Conservation (phyloP, 2,888 invertebrate species). For the Tenthredo amoena region DNA sequence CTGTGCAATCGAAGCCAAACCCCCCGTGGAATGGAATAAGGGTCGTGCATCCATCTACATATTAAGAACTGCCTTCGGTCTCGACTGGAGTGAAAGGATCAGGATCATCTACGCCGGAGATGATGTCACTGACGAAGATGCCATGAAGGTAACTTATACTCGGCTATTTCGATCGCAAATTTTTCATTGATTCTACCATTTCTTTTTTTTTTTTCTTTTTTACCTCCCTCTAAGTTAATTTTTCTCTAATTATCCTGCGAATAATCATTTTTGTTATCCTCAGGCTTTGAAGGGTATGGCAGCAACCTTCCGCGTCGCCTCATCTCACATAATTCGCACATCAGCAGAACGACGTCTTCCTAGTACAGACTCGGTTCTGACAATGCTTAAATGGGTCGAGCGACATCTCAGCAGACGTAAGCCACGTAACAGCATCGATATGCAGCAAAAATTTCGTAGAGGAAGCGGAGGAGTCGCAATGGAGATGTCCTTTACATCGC, state of each 20-base stretch:
- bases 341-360: conserved; percentile 93
- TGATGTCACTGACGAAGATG: conserved; percentile 94
- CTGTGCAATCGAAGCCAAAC: conserved; percentile 94
- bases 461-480: conserved; percentile 87
- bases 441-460: conserved; percentile 73
- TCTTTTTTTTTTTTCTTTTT: not conserved
- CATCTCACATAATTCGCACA: conserved; percentile 91
- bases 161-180: conserved; percentile 62
- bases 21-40: conserved; percentile 95
- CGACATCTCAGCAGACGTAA: conserved; percentile 90
- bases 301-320: conserved; percentile 93
- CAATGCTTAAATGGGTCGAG: conserved; percentile 95
- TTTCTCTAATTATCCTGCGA: not conserved
- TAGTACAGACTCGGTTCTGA: conserved; percentile 93
- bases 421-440: conserved; percentile 79
- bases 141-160: conserved; percentile 86
- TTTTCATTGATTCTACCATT: conserved; percentile 14
- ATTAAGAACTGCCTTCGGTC: conserved; percentile 92
- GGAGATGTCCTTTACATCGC: conserved; percentile 86
- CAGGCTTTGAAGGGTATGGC: conserved; percentile 96
- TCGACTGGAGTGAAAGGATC: conserved; percentile 95
- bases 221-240: conserved; percentile 54
- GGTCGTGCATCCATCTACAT: conserved; percentile 95
- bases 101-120: conserved; percentile 94
- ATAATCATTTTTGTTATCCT: conserved; percentile 34